phyloP scores from a whole-genome alignment of 2,797 vertebrate genomes.

The Platalea minor region DNA sequence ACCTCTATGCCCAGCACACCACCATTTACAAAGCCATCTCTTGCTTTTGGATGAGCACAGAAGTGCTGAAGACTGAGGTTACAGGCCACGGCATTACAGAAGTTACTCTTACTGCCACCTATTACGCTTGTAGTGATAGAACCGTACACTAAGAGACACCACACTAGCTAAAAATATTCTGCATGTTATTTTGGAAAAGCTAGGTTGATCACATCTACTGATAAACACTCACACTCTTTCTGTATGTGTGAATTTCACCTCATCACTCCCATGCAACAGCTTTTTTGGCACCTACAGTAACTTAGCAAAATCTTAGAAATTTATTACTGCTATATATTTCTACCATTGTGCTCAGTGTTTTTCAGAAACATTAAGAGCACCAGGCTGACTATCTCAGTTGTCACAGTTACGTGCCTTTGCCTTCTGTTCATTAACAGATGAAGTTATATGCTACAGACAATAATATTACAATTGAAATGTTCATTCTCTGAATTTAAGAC shows the following conservation, averaged over 20 bases:
- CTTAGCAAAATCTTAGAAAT: background rate
- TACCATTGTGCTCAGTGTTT: background rate
- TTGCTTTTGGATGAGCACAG: background rate
- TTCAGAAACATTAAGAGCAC: background rate
- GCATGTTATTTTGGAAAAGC: background rate
- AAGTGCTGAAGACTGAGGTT: background rate
- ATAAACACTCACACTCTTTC: background rate
- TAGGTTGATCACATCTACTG: background rate
- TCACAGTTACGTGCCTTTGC: background rate
- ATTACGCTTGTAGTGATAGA: background rate
- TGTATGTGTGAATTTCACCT: background rate
- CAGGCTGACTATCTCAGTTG: background rate
- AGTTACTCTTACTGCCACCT: background rate
- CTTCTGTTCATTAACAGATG: background rate
- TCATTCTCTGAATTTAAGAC: background rate
- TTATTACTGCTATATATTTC: background rate
- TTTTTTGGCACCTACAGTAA: background rate
- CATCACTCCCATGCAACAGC: background rate
- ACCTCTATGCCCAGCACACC: background rate
- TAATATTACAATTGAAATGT: background rate
- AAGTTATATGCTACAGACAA: background rate
- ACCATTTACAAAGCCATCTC: background rate
- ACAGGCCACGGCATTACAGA: background rate
- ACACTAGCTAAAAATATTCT: background rate
- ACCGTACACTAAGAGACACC: fast-evolving